These are phyloP conservation scores for Drosophila subquinaria DNA, from an alignment of 2,888 invertebrate genomes.

Conservation along the genomic window DNA sequence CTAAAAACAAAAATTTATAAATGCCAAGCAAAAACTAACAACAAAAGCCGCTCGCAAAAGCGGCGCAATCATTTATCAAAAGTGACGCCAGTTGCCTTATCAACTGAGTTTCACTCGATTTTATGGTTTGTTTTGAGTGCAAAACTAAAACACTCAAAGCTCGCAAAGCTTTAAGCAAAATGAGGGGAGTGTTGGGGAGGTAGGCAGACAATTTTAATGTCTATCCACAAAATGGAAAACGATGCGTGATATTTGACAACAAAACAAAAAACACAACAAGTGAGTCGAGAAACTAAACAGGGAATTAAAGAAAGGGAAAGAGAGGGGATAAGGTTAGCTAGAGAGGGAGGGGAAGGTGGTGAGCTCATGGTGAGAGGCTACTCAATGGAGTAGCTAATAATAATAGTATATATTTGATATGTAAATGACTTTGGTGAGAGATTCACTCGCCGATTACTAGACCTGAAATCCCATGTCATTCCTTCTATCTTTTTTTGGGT, in stretches of 20 bases:
- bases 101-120: slow-evolving; percentile 50
- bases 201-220: slow-evolving; percentile 39
- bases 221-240: slow-evolving; percentile 52
- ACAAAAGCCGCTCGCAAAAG: slow-evolving; percentile 50
- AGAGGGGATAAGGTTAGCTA: neutral
- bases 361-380: slow-evolving; percentile 55
- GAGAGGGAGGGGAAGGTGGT: slow-evolving; percentile 4
- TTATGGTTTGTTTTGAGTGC: slow-evolving; percentile 68
- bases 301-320: neutral
- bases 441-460: slow-evolving; percentile 32
- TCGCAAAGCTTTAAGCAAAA: slow-evolving; percentile 9
- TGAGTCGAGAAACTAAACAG: slow-evolving; percentile 24
- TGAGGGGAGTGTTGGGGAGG: neutral
- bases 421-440: slow-evolving; percentile 54
- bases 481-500: slow-evolving; percentile 25
- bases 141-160: slow-evolving; percentile 41
- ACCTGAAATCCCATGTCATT: slow-evolving; percentile 21
- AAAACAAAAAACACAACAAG: slow-evolving; percentile 69
- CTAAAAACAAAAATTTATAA: slow-evolving; percentile 50
- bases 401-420: slow-evolving; percentile 48
- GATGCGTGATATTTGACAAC: slow-evolving; percentile 71
- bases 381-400: slow-evolving; percentile 32
- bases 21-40: slow-evolving; percentile 56
- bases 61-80: slow-evolving; percentile 67
- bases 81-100: slow-evolving; percentile 56